Conservation (phyloP, 2,888 invertebrate species). For the Erebia palarica region DNA sequence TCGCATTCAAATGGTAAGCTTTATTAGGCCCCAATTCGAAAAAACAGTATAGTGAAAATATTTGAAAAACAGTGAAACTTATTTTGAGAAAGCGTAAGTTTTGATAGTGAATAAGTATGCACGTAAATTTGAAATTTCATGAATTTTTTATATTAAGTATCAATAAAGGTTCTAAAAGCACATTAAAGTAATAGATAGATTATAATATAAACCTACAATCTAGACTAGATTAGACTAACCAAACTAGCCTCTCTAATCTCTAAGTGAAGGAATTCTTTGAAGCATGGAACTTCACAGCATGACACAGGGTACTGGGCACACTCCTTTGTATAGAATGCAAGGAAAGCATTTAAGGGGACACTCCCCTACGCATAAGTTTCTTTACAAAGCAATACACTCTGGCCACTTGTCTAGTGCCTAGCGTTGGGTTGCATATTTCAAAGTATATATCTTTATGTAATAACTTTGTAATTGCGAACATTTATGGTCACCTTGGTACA, state of each 20-base stretch:
- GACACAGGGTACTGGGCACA: not conserved
- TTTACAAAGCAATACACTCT: not conserved
- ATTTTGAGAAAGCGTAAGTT: not conserved
- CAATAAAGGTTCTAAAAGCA: conserved; percentile 1
- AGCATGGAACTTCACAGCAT: not conserved
- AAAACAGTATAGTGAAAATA: not conserved
- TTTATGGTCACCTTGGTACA: conserved; percentile 1
- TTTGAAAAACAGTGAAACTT: not conserved
- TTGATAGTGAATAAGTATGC: not conserved
- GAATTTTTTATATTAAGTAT: not conserved
- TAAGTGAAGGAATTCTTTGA: not conserved
- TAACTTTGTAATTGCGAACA: not conserved
- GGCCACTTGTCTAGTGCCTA: not conserved
- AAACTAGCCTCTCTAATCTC: conserved; percentile 31
- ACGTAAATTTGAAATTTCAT: not conserved
- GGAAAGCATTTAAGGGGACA: not conserved
- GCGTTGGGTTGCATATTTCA: not conserved
- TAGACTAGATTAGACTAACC: conserved; percentile 14
- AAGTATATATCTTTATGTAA: not conserved
- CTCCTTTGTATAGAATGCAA: not conserved
- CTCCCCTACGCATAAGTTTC: not conserved
- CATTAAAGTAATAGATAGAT: conserved; percentile 14
- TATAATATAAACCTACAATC: conserved; percentile 16
- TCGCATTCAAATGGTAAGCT: not conserved
- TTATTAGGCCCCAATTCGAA: not conserved